These are phyloP conservation scores for Scomber japonicus DNA, from an alignment of 2,113 vertebrate species.

Conservation along the genomic window DNA sequence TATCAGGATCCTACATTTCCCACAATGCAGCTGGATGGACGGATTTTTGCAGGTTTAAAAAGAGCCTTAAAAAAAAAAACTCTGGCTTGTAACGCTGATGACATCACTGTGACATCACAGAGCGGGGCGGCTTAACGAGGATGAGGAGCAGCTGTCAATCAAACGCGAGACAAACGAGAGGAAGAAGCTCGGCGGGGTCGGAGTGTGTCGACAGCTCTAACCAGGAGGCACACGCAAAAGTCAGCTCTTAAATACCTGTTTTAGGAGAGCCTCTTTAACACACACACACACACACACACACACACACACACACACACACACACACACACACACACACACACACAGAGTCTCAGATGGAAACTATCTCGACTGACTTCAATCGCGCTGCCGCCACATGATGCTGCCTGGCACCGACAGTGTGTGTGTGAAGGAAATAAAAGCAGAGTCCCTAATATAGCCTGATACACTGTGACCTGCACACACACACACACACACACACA, in stretches of 20 bases:
- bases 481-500: slow-evolving; percentile 13
- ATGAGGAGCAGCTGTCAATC: neutral
- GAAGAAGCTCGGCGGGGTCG: neutral
- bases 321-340: slow-evolving; percentile 14
- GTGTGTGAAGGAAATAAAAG: slow-evolving; percentile 50
- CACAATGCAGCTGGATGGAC: slow-evolving; percentile 14
- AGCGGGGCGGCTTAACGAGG: no score
- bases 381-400: neutral
- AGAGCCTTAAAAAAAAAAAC: no score
- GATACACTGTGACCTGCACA: slow-evolving; percentile 9
- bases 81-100: neutral
- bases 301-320: slow-evolving; percentile 19
- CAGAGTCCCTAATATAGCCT: slow-evolving; percentile 41
- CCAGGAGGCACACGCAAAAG: slow-evolving; percentile 28
- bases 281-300: slow-evolving; percentile 5
- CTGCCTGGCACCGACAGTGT: slow-evolving; percentile 34
- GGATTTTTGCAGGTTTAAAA: no score
- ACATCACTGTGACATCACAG: neutral
- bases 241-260: slow-evolving; percentile 31
- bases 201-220: slow-evolving; percentile 47
- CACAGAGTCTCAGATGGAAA: slow-evolving; percentile 51
- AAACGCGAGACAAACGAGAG: neutral
- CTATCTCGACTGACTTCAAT: slow-evolving; percentile 65
- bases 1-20: slow-evolving; percentile 13
- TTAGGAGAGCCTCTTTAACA: slow-evolving; percentile 10